Evolutionary conservation across 1,140 invertebrate genomes (phyloP).

Genomic region (Lepidurus couesii): DNA sequence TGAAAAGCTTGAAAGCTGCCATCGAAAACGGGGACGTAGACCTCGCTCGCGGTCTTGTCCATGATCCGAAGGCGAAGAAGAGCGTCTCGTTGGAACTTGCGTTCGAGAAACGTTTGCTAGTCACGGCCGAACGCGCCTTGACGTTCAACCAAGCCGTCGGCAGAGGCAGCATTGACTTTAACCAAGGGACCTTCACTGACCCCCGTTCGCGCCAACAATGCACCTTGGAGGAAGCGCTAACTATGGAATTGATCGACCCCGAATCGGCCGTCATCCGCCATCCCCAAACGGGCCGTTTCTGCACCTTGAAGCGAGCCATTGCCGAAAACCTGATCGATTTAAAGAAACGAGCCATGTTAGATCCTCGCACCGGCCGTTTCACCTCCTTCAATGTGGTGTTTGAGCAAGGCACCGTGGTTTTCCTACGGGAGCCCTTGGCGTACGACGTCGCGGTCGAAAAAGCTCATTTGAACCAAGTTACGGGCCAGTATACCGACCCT

Average conservation of each 20-base stretch:
- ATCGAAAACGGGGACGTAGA: constrained; percentile 76
- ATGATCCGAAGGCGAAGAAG: constrained; percentile 69
- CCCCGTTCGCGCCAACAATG: constrained; percentile 55
- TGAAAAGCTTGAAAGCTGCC: constrained; percentile 64
- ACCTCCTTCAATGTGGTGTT: constrained; percentile 64
- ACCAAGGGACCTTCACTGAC: constrained; percentile 47
- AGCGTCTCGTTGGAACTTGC: constrained; percentile 66
- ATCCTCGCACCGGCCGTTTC: constrained; percentile 57
- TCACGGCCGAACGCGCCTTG: constrained; percentile 64
- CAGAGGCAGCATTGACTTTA: constrained; percentile 47
- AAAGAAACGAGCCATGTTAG: constrained; percentile 58
- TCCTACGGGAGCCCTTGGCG: constrained; percentile 60
- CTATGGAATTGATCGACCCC: constrained; percentile 67
- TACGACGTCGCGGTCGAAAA: constrained; percentile 71
- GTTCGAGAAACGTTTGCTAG: constrained; percentile 59
- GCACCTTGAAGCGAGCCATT: constrained; percentile 63
- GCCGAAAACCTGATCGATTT: constrained; percentile 64
- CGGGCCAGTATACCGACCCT: constrained; percentile 71
- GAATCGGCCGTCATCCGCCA: constrained; percentile 69
- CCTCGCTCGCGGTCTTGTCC: constrained; percentile 63
- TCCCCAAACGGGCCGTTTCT: constrained; percentile 64
- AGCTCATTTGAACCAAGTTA: constrained; percentile 61
- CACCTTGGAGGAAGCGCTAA: constrained; percentile 70
- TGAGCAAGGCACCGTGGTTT: constrained; percentile 64
- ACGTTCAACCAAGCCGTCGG: constrained; percentile 55